Percentiles rank a stretch among this genome's conserved stretches.
phyloP scores from a whole-genome alignment of 2,797 vertebrate species.

The Kryptopterus vitreolus region DNA sequence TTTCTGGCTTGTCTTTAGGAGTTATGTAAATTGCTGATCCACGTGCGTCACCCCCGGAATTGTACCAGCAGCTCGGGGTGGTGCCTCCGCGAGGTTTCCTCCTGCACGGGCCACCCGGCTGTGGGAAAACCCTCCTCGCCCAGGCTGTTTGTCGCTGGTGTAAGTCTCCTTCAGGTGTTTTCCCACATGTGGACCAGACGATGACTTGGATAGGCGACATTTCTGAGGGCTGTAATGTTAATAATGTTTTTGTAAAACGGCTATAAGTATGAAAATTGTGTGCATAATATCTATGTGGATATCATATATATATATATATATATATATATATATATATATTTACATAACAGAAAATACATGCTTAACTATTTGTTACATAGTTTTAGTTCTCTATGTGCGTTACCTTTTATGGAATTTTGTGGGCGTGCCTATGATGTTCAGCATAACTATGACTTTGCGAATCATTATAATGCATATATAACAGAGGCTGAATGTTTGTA shows the following conservation, averaged over 20 bases:
- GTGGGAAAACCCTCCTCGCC: constrained; percentile 92
- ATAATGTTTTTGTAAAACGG: not conserved
- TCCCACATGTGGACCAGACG: too few relatives aligned
- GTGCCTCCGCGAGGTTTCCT: constrained; percentile 90
- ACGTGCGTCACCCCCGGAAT: constrained; percentile 92
- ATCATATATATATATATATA: too few relatives aligned
- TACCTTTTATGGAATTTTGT: not conserved
- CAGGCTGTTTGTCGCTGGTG: constrained; percentile 92
- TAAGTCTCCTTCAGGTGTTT: constrained; percentile 65
- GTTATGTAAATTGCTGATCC: constrained; percentile 90
- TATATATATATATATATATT: too few relatives aligned
- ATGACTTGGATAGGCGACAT: not conserved
- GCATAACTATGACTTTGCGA: not conserved
- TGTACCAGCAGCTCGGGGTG: constrained; percentile 88
- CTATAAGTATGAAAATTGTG: not conserved
- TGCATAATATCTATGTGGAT: not conserved
- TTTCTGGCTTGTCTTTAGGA: constrained; percentile 71
- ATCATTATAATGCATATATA: too few relatives aligned
- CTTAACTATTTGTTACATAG: not conserved
- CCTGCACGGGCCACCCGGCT: constrained; percentile 92
- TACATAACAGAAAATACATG: too few relatives aligned
- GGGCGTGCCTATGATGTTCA: not conserved
- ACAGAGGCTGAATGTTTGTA: too few relatives aligned
- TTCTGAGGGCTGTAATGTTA: not conserved
- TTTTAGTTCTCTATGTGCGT: not conserved